phyloP scores from a whole-genome alignment of 2,888 invertebrate genomes.

The Sarcophaga rosellei region DNA sequence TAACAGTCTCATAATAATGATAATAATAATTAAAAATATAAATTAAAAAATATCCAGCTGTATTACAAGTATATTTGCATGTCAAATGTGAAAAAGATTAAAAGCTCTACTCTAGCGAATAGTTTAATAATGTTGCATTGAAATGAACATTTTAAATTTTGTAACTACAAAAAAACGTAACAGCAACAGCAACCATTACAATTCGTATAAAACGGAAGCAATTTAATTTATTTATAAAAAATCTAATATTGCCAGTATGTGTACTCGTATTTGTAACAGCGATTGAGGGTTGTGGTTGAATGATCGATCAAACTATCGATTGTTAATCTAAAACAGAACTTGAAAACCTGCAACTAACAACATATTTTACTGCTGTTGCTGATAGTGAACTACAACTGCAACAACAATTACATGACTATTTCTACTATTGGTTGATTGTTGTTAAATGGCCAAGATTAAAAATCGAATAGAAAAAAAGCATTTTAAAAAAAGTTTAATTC shows the following conservation, averaged over 20 bases:
- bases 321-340: constrained; percentile 27
- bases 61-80: constrained; percentile 39
- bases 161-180: constrained; percentile 4
- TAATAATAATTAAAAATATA: constrained; percentile 18
- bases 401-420: too few species aligned
- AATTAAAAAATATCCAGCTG: background rate
- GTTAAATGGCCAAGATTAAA: constrained; percentile 28
- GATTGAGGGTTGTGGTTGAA: constrained; percentile 58
- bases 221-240: constrained; percentile 49
- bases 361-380: constrained; percentile 18
- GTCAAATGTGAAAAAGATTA: constrained; percentile 55
- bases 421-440: too few species aligned
- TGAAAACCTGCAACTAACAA: constrained; percentile 15
- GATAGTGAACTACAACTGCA: too few species aligned
- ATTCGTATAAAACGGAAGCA: constrained; percentile 59
- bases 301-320: constrained; percentile 60
- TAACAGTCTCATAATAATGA: background rate
- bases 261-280: constrained; percentile 18
- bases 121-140: constrained; percentile 40
- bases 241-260: background rate
- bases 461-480: background rate
- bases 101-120: constrained; percentile 43
- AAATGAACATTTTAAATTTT: constrained; percentile 7
- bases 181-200: background rate
- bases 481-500: constrained; percentile 43